phyloP scores from a whole-genome alignment of 1,140 invertebrate species.

The Stratiolaelaps scimitus region DNA sequence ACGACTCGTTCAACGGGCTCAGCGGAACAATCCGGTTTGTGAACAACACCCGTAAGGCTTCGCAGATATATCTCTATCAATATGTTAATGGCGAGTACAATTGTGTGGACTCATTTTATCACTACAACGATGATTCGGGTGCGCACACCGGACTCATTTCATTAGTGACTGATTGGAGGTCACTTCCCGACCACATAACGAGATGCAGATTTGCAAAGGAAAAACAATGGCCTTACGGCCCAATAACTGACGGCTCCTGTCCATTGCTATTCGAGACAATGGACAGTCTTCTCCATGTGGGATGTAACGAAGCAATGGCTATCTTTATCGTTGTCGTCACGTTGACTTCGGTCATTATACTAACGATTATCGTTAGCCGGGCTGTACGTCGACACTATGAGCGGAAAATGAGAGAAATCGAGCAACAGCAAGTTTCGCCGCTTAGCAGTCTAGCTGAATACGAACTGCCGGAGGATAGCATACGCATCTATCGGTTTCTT shows the following conservation, averaged over 20 bases:
- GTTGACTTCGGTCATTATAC: neutral
- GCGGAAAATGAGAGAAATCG: slow-evolving; percentile 34
- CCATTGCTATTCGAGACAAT: neutral
- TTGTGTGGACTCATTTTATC: too few relatives aligned
- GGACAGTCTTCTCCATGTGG: neutral
- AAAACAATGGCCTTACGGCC: too few relatives aligned
- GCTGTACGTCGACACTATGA: slow-evolving; percentile 51
- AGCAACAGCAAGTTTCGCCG: neutral
- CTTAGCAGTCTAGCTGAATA: slow-evolving; percentile 58
- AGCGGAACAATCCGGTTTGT: neutral
- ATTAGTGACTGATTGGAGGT: too few relatives aligned
- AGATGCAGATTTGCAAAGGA: too few relatives aligned
- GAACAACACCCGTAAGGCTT: neutral
- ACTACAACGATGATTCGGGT: too few relatives aligned
- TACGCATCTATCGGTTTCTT: slow-evolving; percentile 73
- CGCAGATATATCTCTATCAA: neutral
- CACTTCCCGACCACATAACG: too few relatives aligned
- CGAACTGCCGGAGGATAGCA: slow-evolving; percentile 65
- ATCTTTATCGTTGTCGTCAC: neutral
- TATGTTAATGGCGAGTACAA: neutral
- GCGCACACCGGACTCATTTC: too few relatives aligned
- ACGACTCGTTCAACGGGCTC: neutral
- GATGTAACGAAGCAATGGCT: neutral
- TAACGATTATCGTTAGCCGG: slow-evolving; percentile 43
- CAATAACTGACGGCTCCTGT: neutral